Percentiles rank a stretch among this genome's conserved stretches.
Evolutionary conservation across 2,888 invertebrate genomes (phyloP).

Genomic region (Tolmerus cingulatus): DNA sequence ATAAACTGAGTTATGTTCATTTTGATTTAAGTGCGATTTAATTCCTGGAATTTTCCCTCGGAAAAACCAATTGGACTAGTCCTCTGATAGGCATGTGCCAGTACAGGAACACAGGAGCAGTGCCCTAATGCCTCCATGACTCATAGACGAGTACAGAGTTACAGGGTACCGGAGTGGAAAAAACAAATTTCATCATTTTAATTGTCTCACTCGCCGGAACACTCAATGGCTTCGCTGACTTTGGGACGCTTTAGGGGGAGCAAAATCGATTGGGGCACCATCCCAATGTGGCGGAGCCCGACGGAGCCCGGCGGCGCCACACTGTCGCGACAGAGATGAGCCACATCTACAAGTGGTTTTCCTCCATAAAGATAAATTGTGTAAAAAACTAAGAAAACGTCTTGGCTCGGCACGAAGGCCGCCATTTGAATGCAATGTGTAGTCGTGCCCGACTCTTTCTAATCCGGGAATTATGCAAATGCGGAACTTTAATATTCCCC

Average conservation of each 20-base stretch:
- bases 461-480: background rate
- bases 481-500: background rate
- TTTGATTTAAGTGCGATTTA: background rate
- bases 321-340: background rate
- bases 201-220: background rate
- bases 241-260: background rate
- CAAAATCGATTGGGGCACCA: background rate
- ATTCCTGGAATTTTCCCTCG: background rate
- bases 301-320: background rate
- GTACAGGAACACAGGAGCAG: background rate
- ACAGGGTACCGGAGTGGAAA: background rate
- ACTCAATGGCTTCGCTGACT: background rate
- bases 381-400: background rate
- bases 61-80: background rate
- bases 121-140: background rate
- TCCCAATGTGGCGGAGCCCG: background rate
- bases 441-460: background rate
- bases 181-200: background rate
- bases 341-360: background rate
- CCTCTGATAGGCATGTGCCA: background rate
- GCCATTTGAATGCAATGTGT: background rate
- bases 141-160: background rate
- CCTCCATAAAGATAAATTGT: background rate
- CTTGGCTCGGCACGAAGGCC: background rate
- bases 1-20: background rate